Conservation (phyloP, 2,888 invertebrate species). For the Dynastes hyllus region DNA sequence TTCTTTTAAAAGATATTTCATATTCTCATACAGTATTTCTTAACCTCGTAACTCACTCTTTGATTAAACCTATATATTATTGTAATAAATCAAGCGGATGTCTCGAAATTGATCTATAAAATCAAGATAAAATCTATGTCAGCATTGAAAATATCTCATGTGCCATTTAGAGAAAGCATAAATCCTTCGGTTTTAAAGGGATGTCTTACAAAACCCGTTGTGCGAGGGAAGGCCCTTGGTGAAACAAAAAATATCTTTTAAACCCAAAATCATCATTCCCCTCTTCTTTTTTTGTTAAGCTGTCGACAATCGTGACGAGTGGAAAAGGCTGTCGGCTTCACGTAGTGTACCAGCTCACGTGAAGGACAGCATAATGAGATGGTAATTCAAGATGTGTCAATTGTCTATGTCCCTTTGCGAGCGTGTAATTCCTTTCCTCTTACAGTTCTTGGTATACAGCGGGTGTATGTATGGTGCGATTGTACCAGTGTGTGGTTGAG, state of each 20-base stretch:
- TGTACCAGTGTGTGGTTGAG: background rate
- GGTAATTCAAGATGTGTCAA: slow-evolving; percentile 51
- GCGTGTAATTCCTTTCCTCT: slow-evolving; percentile 48
- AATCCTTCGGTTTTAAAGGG: background rate
- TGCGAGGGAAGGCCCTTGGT: background rate
- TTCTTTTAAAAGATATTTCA: too few relatives aligned
- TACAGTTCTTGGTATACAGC: slow-evolving; percentile 43
- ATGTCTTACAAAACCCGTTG: background rate
- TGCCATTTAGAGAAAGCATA: too few relatives aligned
- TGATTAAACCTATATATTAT: too few relatives aligned
- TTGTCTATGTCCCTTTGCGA: slow-evolving; percentile 46
- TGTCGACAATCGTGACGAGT: slow-evolving; percentile 44
- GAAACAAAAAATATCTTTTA: slow-evolving; percentile 35
- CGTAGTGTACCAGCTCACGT: slow-evolving; percentile 32
- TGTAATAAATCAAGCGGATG: too few relatives aligned
- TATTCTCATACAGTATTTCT: too few relatives aligned
- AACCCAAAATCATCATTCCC: slow-evolving; percentile 40
- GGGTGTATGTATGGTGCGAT: background rate
- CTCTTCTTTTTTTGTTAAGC: slow-evolving; percentile 37
- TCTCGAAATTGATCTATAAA: too few relatives aligned
- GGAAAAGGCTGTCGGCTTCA: slow-evolving; percentile 44
- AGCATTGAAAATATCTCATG: too few relatives aligned
- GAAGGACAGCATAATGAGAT: slow-evolving; percentile 48
- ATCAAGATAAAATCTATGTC: too few relatives aligned
- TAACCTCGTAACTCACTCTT: too few relatives aligned